A percentile compares a stretch with the other conserved stretches of the same genome.
Conservation (phyloP, 2,797 vertebrate species). For the Darevskia nairensis region DNA sequence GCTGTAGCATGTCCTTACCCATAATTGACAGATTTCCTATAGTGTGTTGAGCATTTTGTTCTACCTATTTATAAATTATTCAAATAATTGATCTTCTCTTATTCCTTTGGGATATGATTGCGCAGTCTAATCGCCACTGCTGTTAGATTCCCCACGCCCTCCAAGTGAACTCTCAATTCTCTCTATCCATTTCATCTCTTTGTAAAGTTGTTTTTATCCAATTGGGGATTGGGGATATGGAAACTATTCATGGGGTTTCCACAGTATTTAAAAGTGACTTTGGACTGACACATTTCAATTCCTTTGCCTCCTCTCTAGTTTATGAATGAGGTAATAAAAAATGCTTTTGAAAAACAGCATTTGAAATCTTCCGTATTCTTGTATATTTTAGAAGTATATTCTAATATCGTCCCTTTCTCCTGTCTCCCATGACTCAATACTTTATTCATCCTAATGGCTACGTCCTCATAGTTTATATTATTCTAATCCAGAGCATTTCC, state of each 20-base stretch:
- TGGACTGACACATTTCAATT: background rate
- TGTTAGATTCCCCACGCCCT: conserved; percentile 52
- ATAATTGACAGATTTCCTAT: conserved; percentile 62
- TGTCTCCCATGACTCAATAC: background rate
- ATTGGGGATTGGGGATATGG: conserved; percentile 11
- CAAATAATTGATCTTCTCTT: conserved; percentile 61
- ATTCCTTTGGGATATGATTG: conserved; percentile 72
- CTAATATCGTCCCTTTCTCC: background rate
- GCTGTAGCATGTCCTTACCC: conserved; percentile 52
- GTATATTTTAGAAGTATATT: conserved; percentile 9
- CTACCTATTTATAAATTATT: conserved; percentile 75
- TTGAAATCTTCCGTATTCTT: background rate
- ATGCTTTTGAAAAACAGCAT: background rate
- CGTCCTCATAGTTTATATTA: conserved; percentile 12
- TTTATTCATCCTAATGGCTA: background rate
- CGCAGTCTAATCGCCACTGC: conserved; percentile 70
- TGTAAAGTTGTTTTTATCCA: conserved; percentile 36
- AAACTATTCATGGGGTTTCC: conserved; percentile 24
- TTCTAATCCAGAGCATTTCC: conserved; percentile 1
- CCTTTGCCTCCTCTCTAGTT: conserved; percentile 15
- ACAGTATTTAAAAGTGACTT: conserved; percentile 18
- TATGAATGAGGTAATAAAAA: background rate
- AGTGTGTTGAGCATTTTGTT: conserved; percentile 63
- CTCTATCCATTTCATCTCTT: conserved; percentile 59
- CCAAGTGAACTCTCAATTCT: conserved; percentile 61